Evolutionary conservation across 2,797 vertebrate genomes (phyloP).

Genomic region (Coreius guichenoti): DNA sequence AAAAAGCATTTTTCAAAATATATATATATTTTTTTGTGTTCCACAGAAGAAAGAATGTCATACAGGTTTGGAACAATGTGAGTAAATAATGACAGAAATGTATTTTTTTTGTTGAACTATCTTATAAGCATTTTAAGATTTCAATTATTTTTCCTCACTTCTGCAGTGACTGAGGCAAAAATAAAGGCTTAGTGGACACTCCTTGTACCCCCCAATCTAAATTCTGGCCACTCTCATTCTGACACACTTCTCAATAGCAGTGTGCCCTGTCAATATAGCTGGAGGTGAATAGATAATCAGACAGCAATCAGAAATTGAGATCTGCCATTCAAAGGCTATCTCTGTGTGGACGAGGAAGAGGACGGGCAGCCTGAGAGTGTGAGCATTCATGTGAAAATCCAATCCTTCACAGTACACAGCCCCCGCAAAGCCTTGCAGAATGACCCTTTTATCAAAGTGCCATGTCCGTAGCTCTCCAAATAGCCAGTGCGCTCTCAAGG

Average conservation of each 20-base stretch:
- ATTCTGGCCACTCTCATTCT: slow-evolving; percentile 29
- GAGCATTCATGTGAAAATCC: slow-evolving; percentile 86
- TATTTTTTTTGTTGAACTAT: neutral
- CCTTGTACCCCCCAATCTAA: neutral
- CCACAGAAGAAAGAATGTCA: neutral
- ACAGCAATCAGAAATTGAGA: slow-evolving; percentile 61
- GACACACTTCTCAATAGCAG: slow-evolving; percentile 35
- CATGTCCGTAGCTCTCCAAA: slow-evolving; percentile 79
- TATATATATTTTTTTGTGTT: neutral
- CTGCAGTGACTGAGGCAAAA: neutral
- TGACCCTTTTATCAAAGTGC: slow-evolving; percentile 83
- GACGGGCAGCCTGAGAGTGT: slow-evolving; percentile 74
- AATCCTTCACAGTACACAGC: slow-evolving; percentile 85
- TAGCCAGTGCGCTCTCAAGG: slow-evolving; percentile 76
- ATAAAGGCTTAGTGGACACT: slow-evolving; percentile 26
- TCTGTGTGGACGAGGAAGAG: slow-evolving; percentile 52
- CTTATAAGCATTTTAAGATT: neutral
- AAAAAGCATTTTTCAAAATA: neutral
- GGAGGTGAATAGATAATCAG: slow-evolving; percentile 53
- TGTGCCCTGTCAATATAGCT: slow-evolving; percentile 55
- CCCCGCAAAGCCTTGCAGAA: slow-evolving; percentile 82
- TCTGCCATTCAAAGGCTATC: slow-evolving; percentile 73
- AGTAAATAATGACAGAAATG: neutral
- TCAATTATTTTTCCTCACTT: neutral
- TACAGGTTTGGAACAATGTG: neutral